A percentile compares a stretch with the other conserved stretches of the same genome.
Evolutionary conservation across 2,113 vertebrate species (phyloP).

Genomic region (Hyperopisus bebe): DNA sequence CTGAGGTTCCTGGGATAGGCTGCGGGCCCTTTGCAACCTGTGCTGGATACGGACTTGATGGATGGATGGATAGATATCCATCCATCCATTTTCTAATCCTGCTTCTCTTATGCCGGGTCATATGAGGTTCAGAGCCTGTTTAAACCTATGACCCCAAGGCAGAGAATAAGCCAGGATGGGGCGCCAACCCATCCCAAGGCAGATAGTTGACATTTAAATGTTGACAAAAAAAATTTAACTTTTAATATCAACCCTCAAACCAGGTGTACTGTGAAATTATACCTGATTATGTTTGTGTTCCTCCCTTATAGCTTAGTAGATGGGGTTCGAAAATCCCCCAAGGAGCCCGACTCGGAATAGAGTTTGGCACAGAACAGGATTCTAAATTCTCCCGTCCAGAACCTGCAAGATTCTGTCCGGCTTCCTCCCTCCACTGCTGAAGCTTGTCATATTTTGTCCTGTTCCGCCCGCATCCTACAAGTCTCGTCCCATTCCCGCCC

Average conservation of each 20-base stretch:
- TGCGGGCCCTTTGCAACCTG: background rate
- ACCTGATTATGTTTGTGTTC: background rate
- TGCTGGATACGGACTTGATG: background rate
- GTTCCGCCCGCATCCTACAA: too few species aligned
- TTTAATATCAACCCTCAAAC: background rate
- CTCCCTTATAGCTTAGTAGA: background rate
- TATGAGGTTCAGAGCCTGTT: too few species aligned
- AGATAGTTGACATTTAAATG: background rate
- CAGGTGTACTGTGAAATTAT: background rate
- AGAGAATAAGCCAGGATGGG: background rate
- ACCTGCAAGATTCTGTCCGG: too few species aligned
- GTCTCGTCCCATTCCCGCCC: too few species aligned
- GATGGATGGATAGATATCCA: background rate
- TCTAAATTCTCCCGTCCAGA: too few species aligned
- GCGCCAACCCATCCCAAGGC: background rate
- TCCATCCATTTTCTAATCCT: too few species aligned
- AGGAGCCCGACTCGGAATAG: background rate
- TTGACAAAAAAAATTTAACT: background rate
- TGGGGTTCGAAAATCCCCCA: background rate
- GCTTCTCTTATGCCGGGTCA: too few species aligned
- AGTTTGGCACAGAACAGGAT: background rate
- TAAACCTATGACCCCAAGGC: too few species aligned
- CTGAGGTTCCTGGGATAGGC: background rate
- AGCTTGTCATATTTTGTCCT: too few species aligned
- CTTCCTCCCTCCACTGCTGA: too few species aligned